Percentiles rank a stretch among this genome's conserved stretches.
phyloP scores from a whole-genome alignment of 2,113 vertebrate genomes.

The Formicarius rufipectus region DNA sequence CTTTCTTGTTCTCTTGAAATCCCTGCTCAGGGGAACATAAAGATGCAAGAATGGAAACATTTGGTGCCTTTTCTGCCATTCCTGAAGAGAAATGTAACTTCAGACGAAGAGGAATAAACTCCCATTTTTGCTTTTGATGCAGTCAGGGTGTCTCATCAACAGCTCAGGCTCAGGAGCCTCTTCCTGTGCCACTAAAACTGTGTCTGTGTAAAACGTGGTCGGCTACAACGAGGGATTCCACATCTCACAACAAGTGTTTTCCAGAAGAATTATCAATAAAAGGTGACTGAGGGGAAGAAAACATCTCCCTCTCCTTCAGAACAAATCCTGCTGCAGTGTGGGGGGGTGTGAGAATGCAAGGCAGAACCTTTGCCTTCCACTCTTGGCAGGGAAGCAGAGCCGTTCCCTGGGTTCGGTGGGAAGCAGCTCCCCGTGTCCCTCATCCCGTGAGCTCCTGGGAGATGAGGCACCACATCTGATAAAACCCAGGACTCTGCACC shows the following conservation, averaged over 20 bases:
- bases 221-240: background rate
- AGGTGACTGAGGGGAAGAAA: background rate
- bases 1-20: too few relatives aligned
- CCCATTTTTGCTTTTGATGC: too few relatives aligned
- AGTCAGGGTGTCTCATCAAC: too few relatives aligned
- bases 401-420: background rate
- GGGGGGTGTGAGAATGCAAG: background rate
- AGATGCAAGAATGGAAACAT: too few relatives aligned
- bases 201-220: too few relatives aligned
- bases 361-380: background rate
- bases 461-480: slow-evolving; percentile 50
- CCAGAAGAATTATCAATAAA: background rate
- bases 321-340: background rate
- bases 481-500: slow-evolving; percentile 66
- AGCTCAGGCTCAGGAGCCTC: too few relatives aligned
- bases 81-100: too few relatives aligned
- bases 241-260: background rate
- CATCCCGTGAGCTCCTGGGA: background rate
- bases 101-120: too few relatives aligned
- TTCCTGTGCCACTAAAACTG: too few relatives aligned
- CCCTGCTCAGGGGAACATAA: too few relatives aligned
- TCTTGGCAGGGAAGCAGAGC: background rate
- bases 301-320: background rate
- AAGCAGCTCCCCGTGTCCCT: background rate
- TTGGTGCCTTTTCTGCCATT: too few relatives aligned